Evolutionary conservation across 2,113 vertebrate species (phyloP).

Genomic region (Nannobrachium achirus): DNA sequence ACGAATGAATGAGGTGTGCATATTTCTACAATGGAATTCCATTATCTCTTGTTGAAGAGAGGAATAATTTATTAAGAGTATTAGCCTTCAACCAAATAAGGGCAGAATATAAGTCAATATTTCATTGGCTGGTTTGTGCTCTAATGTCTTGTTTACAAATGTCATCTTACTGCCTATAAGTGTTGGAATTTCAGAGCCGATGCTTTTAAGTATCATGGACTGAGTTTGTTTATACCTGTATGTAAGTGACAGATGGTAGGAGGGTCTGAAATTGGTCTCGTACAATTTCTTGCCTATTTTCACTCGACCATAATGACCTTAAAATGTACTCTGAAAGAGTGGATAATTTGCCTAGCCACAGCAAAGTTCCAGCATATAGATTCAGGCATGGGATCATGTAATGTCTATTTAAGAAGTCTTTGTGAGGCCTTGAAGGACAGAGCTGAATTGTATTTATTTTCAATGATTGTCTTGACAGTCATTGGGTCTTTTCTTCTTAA

Average conservation of each 20-base stretch:
- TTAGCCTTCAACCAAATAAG: background rate
- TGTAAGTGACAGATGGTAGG: background rate
- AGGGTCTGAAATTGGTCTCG: too few relatives aligned
- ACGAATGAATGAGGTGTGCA: background rate
- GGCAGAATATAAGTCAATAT: background rate
- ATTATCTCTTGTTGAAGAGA: background rate
- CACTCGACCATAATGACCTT: too few relatives aligned
- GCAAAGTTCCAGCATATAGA: background rate
- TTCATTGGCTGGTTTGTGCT: constrained; percentile 37
- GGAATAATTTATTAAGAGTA: background rate
- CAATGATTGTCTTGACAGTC: too few relatives aligned
- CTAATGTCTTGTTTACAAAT: constrained; percentile 47
- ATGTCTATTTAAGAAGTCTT: background rate
- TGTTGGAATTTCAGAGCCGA: constrained; percentile 13
- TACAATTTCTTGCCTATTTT: too few relatives aligned
- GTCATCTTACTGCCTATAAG: constrained; percentile 40
- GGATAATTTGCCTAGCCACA: background rate
- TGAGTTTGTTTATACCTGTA: background rate
- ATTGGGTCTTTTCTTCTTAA: too few relatives aligned
- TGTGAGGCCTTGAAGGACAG: background rate
- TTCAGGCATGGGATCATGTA: background rate
- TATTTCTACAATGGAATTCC: background rate
- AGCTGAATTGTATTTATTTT: background rate
- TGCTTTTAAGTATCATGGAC: background rate
- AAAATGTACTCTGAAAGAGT: too few relatives aligned